A percentile compares a stretch with the other conserved stretches of the same genome.
These are phyloP conservation scores for Sebastes aleutianus DNA, from an alignment of 2,797 vertebrate species.

Conservation along the genomic window DNA sequence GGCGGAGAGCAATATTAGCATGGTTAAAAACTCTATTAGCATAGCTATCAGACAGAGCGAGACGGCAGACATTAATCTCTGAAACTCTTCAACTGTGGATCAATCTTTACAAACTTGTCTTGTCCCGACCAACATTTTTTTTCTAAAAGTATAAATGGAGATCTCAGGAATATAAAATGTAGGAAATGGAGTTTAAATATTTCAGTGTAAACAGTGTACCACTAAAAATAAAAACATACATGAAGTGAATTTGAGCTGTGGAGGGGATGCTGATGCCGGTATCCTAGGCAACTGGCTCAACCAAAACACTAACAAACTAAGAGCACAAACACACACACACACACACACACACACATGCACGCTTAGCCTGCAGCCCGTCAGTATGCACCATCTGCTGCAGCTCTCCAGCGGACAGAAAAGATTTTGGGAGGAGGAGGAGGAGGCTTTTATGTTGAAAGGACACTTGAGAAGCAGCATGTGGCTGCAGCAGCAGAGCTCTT, in stretches of 20 bases:
- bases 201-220: background rate
- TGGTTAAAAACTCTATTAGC: conserved; percentile 58
- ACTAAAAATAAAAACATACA: background rate
- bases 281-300: conserved; percentile 42
- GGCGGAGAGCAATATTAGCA: conserved; percentile 54
- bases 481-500: conserved; percentile 41
- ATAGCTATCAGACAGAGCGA: conserved; percentile 49
- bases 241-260: background rate
- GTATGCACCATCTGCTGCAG: conserved; percentile 75
- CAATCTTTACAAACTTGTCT: background rate
- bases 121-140: background rate
- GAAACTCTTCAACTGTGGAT: background rate
- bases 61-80: background rate
- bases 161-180: background rate
- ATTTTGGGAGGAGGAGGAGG: conserved; percentile 16
- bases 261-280: conserved; percentile 20
- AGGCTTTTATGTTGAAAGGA: conserved; percentile 34
- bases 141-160: background rate
- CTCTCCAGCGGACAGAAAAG: conserved; percentile 38
- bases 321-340: background rate
- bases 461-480: conserved; percentile 62
- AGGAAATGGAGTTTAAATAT: background rate
- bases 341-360: conserved; percentile 1
- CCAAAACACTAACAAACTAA: conserved; percentile 29
- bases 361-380: conserved; percentile 39